Evolutionary conservation across 2,888 invertebrate species (phyloP).

Genomic region (Cylindroiulus punctatus): DNA sequence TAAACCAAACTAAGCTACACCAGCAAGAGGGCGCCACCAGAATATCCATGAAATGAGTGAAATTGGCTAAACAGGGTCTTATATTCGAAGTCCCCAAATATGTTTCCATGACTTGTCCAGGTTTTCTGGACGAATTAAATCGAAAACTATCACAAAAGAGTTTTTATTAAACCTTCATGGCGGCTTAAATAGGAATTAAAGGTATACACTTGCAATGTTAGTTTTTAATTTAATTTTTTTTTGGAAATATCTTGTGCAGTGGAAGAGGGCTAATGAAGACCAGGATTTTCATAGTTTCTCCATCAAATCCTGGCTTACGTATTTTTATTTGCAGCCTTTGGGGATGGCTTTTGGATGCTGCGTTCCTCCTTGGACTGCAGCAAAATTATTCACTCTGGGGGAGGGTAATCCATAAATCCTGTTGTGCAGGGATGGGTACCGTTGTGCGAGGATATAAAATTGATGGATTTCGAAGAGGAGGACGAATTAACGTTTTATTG

Average conservation of each 20-base stretch:
- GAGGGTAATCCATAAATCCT: slow-evolving; percentile 29
- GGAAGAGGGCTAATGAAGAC: neutral
- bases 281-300: neutral
- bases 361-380: neutral
- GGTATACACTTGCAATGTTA: no score
- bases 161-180: no score
- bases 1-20: no score
- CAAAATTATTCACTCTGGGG: slow-evolving; percentile 20
- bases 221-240: no score
- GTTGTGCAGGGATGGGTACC: neutral
- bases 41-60: no score
- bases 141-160: no score
- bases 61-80: no score
- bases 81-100: no score
- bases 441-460: neutral
- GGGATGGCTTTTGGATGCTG: neutral
- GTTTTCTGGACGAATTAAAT: no score
- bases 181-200: no score
- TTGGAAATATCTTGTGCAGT: neutral
- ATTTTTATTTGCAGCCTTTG: neutral
- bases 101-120: no score
- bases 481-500: neutral
- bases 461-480: slow-evolving; percentile 20
- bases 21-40: no score
- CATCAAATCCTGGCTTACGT: slow-evolving; percentile 20